Conservation (phyloP, 2,888 invertebrate genomes). For the Luperina testacea region DNA sequence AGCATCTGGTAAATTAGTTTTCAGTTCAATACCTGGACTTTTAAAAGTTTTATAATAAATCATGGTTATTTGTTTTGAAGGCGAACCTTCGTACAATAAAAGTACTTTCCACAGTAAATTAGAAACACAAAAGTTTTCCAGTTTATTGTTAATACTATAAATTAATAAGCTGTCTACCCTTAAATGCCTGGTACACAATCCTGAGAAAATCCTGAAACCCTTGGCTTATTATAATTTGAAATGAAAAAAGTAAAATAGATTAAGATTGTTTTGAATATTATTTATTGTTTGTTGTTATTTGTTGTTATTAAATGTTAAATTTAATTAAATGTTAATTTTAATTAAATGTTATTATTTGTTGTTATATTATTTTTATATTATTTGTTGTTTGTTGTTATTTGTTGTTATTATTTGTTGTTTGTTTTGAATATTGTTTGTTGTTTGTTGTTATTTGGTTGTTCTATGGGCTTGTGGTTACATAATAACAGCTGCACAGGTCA, state of each 20-base stretch:
- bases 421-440: background rate
- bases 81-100: background rate
- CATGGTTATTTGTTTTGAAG: slow-evolving; percentile 4
- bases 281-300: too few species aligned
- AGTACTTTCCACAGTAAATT: slow-evolving; percentile 18
- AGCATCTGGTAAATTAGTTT: slow-evolving; percentile 25
- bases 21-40: slow-evolving; percentile 33
- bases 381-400: too few species aligned
- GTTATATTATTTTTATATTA: too few species aligned
- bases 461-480: too few species aligned
- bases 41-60: slow-evolving; percentile 31
- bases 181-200: background rate
- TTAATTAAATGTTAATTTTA: too few species aligned
- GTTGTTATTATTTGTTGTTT: too few species aligned
- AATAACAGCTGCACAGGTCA: too few species aligned
- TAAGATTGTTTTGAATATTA: background rate
- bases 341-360: too few species aligned
- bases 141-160: background rate
- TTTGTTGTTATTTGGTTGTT: too few species aligned
- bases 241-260: background rate
- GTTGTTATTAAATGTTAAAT: too few species aligned
- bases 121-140: slow-evolving; percentile 4
- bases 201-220: background rate
- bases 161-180: background rate
- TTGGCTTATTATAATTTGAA: background rate